Percentiles rank a stretch among this genome's conserved stretches.
Evolutionary conservation across 2,888 invertebrate genomes (phyloP).

Genomic region (Eilema griseolum): DNA sequence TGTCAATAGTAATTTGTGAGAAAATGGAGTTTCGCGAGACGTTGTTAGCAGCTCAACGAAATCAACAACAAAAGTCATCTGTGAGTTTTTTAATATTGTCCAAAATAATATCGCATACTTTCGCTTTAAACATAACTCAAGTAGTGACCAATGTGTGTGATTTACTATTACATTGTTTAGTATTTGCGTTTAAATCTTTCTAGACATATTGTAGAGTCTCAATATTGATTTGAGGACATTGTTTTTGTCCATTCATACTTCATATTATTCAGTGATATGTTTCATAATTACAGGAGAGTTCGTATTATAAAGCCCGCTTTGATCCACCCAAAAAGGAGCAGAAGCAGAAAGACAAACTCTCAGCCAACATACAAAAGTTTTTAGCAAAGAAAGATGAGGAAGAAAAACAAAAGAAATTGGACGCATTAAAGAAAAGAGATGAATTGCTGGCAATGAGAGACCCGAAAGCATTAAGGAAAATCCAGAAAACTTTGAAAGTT

Average conservation of each 20-base stretch:
- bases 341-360: constrained; percentile 89
- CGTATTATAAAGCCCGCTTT: constrained; percentile 92
- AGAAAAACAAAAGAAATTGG: constrained; percentile 88
- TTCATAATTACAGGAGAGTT: constrained; percentile 65
- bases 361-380: constrained; percentile 94
- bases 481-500: constrained; percentile 93
- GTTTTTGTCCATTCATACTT: background rate
- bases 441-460: constrained; percentile 89
- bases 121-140: constrained; percentile 27
- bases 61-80: constrained; percentile 86
- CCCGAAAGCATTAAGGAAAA: constrained; percentile 91
- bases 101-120: constrained; percentile 47
- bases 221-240: constrained; percentile 5
- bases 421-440: constrained; percentile 89
- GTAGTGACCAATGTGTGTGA: constrained; percentile 11
- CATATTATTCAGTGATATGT: background rate
- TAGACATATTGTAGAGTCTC: background rate
- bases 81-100: constrained; percentile 68
- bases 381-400: constrained; percentile 93
- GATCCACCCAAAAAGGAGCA: constrained; percentile 93
- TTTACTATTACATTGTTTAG: constrained; percentile 1
- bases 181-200: background rate
- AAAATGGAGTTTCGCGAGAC: constrained; percentile 84
- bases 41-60: constrained; percentile 81
- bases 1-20: constrained; percentile 33